phyloP scores from a whole-genome alignment of 2,888 invertebrate genomes.

The Folsomia manolachei region DNA sequence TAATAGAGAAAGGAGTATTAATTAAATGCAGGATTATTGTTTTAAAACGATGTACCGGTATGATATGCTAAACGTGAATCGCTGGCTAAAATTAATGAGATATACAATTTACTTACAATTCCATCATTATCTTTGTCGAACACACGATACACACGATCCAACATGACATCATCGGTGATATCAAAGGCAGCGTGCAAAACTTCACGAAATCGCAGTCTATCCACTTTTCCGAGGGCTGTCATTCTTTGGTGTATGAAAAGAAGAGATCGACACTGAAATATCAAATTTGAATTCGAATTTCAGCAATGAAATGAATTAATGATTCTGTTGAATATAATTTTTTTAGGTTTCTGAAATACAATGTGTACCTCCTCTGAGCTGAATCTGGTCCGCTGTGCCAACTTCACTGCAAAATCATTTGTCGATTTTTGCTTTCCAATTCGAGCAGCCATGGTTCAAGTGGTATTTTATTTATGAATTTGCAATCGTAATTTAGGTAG shows the following conservation, averaged over 20 bases:
- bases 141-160: conserved; percentile 32
- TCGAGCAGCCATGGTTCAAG: conserved; percentile 1
- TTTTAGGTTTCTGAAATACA: background rate
- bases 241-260: conserved; percentile 32
- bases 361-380: conserved; percentile 30
- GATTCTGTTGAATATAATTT: background rate
- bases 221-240: conserved; percentile 27
- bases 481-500: too few species aligned
- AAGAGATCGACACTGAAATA: conserved; percentile 31
- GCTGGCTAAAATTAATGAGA: background rate
- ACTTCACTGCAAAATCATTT: conserved; percentile 29
- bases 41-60: too few species aligned
- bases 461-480: too few species aligned
- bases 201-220: conserved; percentile 34
- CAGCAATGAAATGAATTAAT: background rate
- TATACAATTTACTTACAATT: conserved; percentile 24
- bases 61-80: too few species aligned
- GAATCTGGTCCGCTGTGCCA: conserved; percentile 29
- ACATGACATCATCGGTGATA: conserved; percentile 38
- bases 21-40: background rate
- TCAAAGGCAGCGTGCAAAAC: conserved; percentile 32
- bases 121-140: conserved; percentile 33
- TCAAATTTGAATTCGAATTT: too few species aligned
- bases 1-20: too few species aligned
- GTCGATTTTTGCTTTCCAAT: conserved; percentile 34